phyloP scores from a whole-genome alignment of 2,797 vertebrate genomes.

The Carapus acus region DNA sequence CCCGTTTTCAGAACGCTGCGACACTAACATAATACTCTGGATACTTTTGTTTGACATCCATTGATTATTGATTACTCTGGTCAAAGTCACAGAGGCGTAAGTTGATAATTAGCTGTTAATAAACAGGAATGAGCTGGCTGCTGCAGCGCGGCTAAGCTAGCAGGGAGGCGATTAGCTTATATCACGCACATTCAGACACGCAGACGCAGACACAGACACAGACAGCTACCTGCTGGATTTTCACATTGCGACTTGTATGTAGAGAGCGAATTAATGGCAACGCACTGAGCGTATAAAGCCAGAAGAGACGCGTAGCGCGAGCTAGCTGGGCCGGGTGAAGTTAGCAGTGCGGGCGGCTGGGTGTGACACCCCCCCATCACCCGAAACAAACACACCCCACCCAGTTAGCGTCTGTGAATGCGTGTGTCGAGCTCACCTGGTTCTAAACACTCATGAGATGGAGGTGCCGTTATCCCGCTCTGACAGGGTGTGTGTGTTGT shows the following conservation, averaged over 20 bases:
- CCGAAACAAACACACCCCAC: slow-evolving; percentile 12
- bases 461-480: slow-evolving; percentile 22
- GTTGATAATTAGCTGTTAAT: background rate
- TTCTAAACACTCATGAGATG: slow-evolving; percentile 58
- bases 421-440: slow-evolving; percentile 60
- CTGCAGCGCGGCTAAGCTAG: slow-evolving; percentile 57
- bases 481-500: too few relatives aligned
- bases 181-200: slow-evolving; percentile 46
- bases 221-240: slow-evolving; percentile 46
- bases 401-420: too few relatives aligned
- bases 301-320: slow-evolving; percentile 47
- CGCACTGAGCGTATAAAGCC: slow-evolving; percentile 56
- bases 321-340: too few relatives aligned
- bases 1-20: background rate
- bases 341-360: slow-evolving; percentile 49
- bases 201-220: slow-evolving; percentile 52
- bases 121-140: background rate
- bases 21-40: too few relatives aligned
- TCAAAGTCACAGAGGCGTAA: background rate
- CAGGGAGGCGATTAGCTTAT: slow-evolving; percentile 49
- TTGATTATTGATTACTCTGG: too few relatives aligned
- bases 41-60: too few relatives aligned
- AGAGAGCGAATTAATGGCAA: slow-evolving; percentile 47
- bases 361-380: slow-evolving; percentile 25
- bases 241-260: slow-evolving; percentile 9